Conservation (phyloP, 2,888 invertebrate species). For the Yponomeuta sedellus region DNA sequence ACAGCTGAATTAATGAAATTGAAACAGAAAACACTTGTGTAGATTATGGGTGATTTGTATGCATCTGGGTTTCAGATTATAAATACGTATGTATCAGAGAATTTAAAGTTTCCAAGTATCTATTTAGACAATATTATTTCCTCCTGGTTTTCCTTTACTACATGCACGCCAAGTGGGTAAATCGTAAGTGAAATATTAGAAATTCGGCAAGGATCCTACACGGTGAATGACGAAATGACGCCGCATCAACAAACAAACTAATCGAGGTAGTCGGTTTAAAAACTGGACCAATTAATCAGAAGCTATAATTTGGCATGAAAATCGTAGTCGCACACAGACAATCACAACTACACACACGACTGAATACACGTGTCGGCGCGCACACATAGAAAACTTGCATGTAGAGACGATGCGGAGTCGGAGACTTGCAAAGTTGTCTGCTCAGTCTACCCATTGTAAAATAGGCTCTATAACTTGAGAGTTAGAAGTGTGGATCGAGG, state of each 20-base stretch:
- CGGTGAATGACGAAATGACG: too few relatives aligned
- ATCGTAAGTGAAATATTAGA: neutral
- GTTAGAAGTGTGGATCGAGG: conserved; percentile 4
- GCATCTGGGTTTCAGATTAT: neutral
- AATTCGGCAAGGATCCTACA: too few relatives aligned
- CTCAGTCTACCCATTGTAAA: neutral
- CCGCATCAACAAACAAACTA: neutral
- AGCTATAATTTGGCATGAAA: conserved; percentile 13
- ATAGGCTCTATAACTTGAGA: neutral
- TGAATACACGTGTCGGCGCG: neutral
- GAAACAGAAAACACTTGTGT: neutral
- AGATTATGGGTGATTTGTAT: neutral
- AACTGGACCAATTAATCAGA: conserved; percentile 12
- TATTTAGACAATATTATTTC: too few relatives aligned
- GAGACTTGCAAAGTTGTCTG: conserved; percentile 5
- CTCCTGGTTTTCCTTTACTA: neutral
- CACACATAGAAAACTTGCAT: conserved; percentile 3
- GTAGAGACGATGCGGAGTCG: conserved; percentile 13
- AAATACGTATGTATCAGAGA: neutral
- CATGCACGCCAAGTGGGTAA: neutral
- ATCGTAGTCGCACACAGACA: conserved; percentile 3
- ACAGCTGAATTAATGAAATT: neutral
- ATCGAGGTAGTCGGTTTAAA: neutral
- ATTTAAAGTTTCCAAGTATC: too few relatives aligned
- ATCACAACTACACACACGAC: neutral